Evolutionary conservation across 2,888 invertebrate genomes (phyloP).

Genomic region (Tuta absoluta): DNA sequence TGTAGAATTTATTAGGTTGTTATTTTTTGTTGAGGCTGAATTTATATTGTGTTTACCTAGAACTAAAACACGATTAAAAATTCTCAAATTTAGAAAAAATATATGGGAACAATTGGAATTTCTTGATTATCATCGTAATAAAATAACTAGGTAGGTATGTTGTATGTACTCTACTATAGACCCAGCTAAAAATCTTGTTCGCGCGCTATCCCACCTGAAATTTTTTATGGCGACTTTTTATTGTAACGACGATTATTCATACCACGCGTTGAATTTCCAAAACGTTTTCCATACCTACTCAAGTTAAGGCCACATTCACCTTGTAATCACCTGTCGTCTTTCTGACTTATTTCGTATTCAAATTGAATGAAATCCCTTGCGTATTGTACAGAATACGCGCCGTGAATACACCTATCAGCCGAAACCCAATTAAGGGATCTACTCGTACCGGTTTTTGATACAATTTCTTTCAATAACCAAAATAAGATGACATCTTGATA

Average conservation of each 20-base stretch:
- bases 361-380: not conserved
- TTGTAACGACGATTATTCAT: too few relatives aligned
- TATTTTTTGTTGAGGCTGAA: too few relatives aligned
- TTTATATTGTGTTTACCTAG: too few relatives aligned
- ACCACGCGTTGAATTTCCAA: too few relatives aligned
- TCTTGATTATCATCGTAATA: not conserved
- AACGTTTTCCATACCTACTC: not conserved
- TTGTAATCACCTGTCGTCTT: not conserved
- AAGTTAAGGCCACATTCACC: not conserved
- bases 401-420: not conserved
- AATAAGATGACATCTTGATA: too few relatives aligned
- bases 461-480: not conserved
- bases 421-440: not conserved
- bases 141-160: not conserved
- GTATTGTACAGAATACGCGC: not conserved
- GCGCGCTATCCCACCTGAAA: too few relatives aligned
- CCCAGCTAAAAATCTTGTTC: too few relatives aligned
- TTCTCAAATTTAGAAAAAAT: not conserved
- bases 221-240: too few relatives aligned
- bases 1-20: not conserved
- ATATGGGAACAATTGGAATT: not conserved
- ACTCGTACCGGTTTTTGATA: not conserved
- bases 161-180: too few relatives aligned
- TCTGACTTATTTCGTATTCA: not conserved
- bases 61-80: too few relatives aligned